Base-by-base conservation (phyloP, 2,888 invertebrate species). In the Crepidodera aurea region DNA sequence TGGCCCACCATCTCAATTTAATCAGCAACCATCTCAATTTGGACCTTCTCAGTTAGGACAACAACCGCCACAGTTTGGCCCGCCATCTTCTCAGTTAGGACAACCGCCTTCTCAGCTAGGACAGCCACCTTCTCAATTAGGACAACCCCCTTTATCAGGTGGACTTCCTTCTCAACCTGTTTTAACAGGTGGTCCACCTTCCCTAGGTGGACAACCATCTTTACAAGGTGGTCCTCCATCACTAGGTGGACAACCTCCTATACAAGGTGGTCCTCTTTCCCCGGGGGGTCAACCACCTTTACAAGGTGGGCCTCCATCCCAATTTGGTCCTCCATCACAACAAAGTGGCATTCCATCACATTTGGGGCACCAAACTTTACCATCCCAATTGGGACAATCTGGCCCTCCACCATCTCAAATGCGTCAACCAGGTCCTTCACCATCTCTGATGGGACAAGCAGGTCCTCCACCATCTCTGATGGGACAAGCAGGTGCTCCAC, bases 281-380 rank as follows among this genome's bases (percentile, higher is more conserved):
- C n/a, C 10, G 7, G 32, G 32, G 8, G 32, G 32, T 10, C 29
- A 29, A 29, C 10, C 10, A 29, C 29, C 10, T 29, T 10, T 8
- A 10, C 46, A 22, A 25, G 50, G 22, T 15, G 54, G 60, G 12
- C 68, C 63, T 13, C 60, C 54, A 8, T 55, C 39, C n/a, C 18
- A 25, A 16, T 19, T 37, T 37, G 50, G 57, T 15, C 34, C 32
- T 5, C 18, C 32, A 18, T 34, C 51, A 19, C 22, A 22, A 22
- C 22, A 22, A n/a, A n/a, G n/a, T n/a, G n/a, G n/a, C n/a, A n/a
- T n/a, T n/a, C 59, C 53, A 10, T 54, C 34, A 16, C 16, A 22
- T 13, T 18, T 32, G 18, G 48, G 56, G n/a, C 44, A 27, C 16
- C 16, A 50, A 15, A 13, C 50, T 29, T n/a, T n/a, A n/a, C n/a